Base-by-base conservation (phyloP, 1,140 invertebrate genomes). In the Drosophila neocordata region DNA sequence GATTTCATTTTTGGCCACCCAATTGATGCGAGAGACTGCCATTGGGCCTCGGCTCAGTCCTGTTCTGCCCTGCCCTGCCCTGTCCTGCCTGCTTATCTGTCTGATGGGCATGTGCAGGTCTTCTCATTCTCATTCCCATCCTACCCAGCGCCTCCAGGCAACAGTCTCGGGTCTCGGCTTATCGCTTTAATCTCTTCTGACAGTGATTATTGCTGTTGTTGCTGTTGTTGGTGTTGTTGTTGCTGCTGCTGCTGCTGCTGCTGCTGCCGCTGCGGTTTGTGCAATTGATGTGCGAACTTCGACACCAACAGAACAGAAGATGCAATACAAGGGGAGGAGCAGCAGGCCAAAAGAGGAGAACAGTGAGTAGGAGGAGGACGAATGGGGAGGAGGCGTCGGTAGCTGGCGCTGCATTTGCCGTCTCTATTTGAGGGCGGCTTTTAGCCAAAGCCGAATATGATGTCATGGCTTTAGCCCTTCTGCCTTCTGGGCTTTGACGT, bases 1-100 rank as follows among this genome's bases (percentile, higher is more conserved):
- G 89, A 89, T 89, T 89, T 90, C 89, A 90, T 90, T 90, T 89
- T 87, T 82, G 89, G 79, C 89, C 89, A 90, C 89, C 89, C 89
- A 90, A 90, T 90, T 83, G 84, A 75, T 70, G 35, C 58, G 69
- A 57, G 56, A 27, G 15, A 48, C 44, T 77, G 65, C 65, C 66
- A 57, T 51, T 37, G 60, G 71, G 22, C 27, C 44, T 13, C 12
- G 38, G 4, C 56, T 31, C 59, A 52, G 38, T 63, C 61, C 41
- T 35, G 59, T 15, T 38, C 53, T 52, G 53, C 64, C 48, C 65
- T 53, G 44, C 31, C 38, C 11, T 37, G 31, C 61, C 38, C 31
- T n/a, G 56, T n/a, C 37, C 37, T 65, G 15, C 15, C 22, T 53
- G 53, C 71, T 38, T 57, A 48, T 53, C 57, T 65, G 51, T 27